Base-by-base conservation (phyloP, 2,888 invertebrate species). In the Philereme transversata region DNA sequence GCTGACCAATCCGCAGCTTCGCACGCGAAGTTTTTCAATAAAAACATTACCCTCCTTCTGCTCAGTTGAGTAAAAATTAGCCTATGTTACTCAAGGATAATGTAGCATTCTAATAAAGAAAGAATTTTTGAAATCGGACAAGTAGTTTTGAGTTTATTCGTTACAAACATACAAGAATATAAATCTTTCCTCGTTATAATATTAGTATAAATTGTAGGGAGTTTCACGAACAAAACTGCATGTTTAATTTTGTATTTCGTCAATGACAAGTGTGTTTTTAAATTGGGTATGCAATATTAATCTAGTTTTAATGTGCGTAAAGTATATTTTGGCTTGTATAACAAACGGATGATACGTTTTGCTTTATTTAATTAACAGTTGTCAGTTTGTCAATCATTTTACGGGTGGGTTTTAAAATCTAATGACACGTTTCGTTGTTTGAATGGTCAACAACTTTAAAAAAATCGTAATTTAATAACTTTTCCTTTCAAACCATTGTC, bases 331-430 rank as follows among this genome's bases (percentile, higher is more conserved):
- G 36, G 40, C 5, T 62, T 66, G 59, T 55, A 66, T 53, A 65
- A 50, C 59, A 66, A 66, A 62, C 69, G 76, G 75, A 80, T 78
- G 74, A 78, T 77, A 73, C 71, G 74, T 74, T 82, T 77, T 71
- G 72, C 72, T 78, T 74, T 64, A 77, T 80, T 81, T 85, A 87
- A 88, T 88, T 82, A 80, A 72, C 76, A 68, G 79, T 78, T 83
- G 83, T 83, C 80, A 82, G 76, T 75, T 64, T 57, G 59, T 56
- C 68, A 71, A 70, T 75, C 75, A 73, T 64, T 71, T 77, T 72
- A 71, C 77, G 68, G 68, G 76, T 76, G 73, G 73, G 71, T 75
- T 76, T 70, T 66, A 72, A 71, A 60, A 59, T 48, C 58, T 78
- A 81, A 84, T 85, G 60, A 82, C 71, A 81, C 66, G 78, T 79